These are phyloP conservation scores for Lasioglossum figueresi DNA, from an alignment of 2,888 invertebrate genomes.

Conservation along the genomic window DNA sequence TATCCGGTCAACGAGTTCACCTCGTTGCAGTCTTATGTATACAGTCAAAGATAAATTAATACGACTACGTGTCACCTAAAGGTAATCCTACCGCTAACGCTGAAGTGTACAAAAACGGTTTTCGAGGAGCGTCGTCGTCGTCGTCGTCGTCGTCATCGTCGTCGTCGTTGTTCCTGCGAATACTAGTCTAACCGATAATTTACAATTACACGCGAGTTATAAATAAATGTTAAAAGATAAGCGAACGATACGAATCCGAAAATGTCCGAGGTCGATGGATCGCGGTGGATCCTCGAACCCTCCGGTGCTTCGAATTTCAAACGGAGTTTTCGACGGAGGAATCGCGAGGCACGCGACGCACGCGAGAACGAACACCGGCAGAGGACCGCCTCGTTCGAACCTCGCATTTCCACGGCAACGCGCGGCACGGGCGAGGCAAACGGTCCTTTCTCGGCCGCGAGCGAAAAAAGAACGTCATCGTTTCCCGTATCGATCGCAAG, in stretches of 20 bases:
- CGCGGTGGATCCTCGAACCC: not conserved
- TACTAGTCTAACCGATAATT: slow-evolving; percentile 41
- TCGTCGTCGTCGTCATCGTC: not conserved
- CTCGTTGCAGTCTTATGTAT: slow-evolving; percentile 59
- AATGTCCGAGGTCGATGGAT: not conserved
- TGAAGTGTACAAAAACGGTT: slow-evolving; percentile 16
- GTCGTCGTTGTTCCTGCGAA: slow-evolving; percentile 18
- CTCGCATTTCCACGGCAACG: not conserved
- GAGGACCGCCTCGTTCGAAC: slow-evolving; percentile 10
- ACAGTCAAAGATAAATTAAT: slow-evolving; percentile 47
- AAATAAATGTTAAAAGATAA: slow-evolving; percentile 35
- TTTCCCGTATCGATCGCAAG: slow-evolving; percentile 14
- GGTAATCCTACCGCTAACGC: slow-evolving; percentile 19
- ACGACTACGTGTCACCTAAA: slow-evolving; percentile 22
- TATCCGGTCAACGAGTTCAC: slow-evolving; percentile 44
- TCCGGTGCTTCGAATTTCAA: not conserved
- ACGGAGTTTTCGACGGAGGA: not conserved
- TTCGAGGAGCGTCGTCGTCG: not conserved
- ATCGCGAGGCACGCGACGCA: not conserved
- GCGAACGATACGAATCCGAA: not conserved
- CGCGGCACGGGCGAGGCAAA: not conserved
- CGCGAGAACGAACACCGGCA: not conserved
- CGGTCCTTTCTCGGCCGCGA: not conserved
- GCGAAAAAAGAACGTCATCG: not conserved
- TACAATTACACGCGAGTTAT: slow-evolving; percentile 48